These are phyloP conservation scores for Metellina segmentata DNA, from an alignment of 2,888 invertebrate genomes.

Conservation along the genomic window DNA sequence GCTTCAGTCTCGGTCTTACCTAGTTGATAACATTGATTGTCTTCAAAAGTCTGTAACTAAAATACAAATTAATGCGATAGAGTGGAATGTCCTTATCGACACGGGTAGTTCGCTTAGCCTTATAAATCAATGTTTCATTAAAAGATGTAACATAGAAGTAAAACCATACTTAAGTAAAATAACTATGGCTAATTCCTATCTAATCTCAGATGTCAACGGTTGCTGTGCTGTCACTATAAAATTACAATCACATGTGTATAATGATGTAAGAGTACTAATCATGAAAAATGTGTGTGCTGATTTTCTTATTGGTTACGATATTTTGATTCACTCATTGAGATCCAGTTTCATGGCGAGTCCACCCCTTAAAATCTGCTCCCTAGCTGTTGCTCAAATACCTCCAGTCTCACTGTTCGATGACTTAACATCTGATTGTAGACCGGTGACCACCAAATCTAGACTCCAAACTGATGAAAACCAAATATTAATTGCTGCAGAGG, in stretches of 20 bases:
- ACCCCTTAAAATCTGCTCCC: conserved; percentile 27
- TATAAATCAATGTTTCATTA: too few relatives aligned
- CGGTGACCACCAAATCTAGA: conserved; percentile 34
- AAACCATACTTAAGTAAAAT: not conserved
- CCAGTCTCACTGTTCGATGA: conserved; percentile 33
- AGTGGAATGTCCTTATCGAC: too few relatives aligned
- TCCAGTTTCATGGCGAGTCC: too few relatives aligned
- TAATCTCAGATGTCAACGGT: not conserved
- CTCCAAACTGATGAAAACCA: conserved; percentile 21
- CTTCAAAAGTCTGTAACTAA: too few relatives aligned
- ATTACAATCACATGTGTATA: not conserved
- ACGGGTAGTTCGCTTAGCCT: too few relatives aligned
- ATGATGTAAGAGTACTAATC: conserved; percentile 12
- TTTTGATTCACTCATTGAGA: too few relatives aligned
- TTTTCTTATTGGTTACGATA: conserved; percentile 35
- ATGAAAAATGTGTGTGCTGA: conserved; percentile 46
- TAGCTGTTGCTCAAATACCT: conserved; percentile 1
- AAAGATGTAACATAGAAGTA: not conserved
- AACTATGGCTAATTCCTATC: conserved; percentile 9
- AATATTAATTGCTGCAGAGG: conserved; percentile 13
- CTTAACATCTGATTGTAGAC: conserved; percentile 32
- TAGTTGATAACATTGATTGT: too few relatives aligned
- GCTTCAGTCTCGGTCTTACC: too few relatives aligned
- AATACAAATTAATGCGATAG: too few relatives aligned
- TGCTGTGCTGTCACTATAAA: not conserved